Base-by-base conservation (phyloP, 2,113 vertebrate species). In the Tyto alba region DNA sequence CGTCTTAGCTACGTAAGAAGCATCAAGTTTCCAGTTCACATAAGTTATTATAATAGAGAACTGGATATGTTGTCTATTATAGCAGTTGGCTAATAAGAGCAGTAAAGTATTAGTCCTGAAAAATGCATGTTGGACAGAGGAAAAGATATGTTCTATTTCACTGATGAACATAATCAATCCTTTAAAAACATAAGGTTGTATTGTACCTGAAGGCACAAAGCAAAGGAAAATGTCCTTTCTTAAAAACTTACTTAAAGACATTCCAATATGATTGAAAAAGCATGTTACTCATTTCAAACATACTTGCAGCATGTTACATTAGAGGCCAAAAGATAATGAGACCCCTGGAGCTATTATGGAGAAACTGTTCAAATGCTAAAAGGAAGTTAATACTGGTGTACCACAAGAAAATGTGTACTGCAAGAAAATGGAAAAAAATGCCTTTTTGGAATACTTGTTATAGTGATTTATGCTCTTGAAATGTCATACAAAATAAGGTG, bases 271-370 rank as follows among this genome's bases (percentile, higher is more conserved):
- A 41, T 57, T 82, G 63, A 38, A 91, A 92, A 96, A 67, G 2
- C 20, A 27, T 3, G 0, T 85, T 89, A 40, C 41, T 94, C 5
- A 3, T 56, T 94, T 91, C 86, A 78, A 43, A 89, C 57, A 47
- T 78, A 50, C 40, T 86, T 89, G 69, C 34, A 82, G 40, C 45
- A 36, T 85, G 17, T 29, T 92, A 13, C 29, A 57, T 36, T 85
- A 32, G 25, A 85, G 83, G 69, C 23, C 43, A 85, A 85, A 94
- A 82, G 29, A 85, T 95, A 85, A 93, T 87, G 89, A 96, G 73
- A 89, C 45, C 69, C 45, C 41, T 88, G 71, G n/a, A 93, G 90
- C 77, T 91, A 25, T 95, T 89, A 75, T 13, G 82, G 60, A 89
- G 62, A 89, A 96, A 85, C n/a, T 45, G 48, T 74, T 85, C 20